Conservation (phyloP, 37 sponge, comb jelly and placozoan genomes). For the Axinella damicornis region DNA sequence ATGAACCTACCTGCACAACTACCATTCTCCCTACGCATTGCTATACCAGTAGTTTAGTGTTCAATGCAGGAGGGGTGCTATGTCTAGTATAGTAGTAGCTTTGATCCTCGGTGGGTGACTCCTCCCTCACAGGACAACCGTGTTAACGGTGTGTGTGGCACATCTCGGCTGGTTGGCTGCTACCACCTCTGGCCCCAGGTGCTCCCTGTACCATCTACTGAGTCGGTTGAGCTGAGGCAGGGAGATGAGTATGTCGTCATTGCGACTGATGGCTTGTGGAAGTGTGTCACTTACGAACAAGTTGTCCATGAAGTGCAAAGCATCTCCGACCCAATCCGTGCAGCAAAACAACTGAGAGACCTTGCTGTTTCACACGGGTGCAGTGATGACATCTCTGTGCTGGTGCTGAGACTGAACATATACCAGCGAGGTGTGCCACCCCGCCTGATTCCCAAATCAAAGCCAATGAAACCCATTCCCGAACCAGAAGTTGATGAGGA, state of each 20-base stretch:
- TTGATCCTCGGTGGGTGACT: too few relatives aligned
- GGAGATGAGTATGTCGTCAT: conserved; percentile 76
- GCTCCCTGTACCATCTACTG: conserved; percentile 78
- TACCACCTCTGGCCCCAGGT: conserved; percentile 81
- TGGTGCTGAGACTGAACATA: conserved; percentile 67
- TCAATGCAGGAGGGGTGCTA: too few relatives aligned
- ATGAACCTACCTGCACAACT: too few relatives aligned
- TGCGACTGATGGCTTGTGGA: conserved; percentile 82
- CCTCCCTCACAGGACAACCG: conserved; percentile 45
- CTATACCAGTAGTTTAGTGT: too few relatives aligned
- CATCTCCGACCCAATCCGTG: conserved; percentile 39
- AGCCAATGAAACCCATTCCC: neutral
- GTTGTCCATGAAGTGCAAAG: conserved; percentile 27
- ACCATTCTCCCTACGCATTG: too few relatives aligned
- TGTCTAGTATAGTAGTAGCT: too few relatives aligned
- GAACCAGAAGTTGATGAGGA: conserved; percentile 26
- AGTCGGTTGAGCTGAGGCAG: conserved; percentile 54
- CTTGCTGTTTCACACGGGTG: conserved; percentile 82
- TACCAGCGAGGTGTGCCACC: neutral
- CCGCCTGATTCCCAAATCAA: neutral
- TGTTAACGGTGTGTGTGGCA: conserved; percentile 66
- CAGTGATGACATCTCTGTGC: conserved; percentile 55
- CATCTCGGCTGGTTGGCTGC: conserved; percentile 72
- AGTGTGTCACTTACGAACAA: conserved; percentile 52
- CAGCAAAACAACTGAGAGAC: conserved; percentile 80